Percentiles rank a stretch among this genome's conserved stretches.
Evolutionary conservation across 2,888 invertebrate species (phyloP).

Genomic region (Carabus problematicus): DNA sequence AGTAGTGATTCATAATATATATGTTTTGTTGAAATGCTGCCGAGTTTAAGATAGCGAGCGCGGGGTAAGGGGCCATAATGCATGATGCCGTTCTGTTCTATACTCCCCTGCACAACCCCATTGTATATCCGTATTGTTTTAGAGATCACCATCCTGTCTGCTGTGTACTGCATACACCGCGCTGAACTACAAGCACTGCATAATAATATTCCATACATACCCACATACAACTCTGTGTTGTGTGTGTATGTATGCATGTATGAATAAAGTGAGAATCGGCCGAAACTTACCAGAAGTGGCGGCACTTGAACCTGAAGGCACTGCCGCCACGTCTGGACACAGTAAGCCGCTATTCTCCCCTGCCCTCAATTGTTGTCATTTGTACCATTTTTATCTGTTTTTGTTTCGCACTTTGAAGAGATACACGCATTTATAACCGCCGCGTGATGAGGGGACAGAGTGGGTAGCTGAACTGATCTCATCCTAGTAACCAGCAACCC

Average conservation of each 20-base stretch:
- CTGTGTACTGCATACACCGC: not conserved
- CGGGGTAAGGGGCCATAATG: conserved; percentile 39
- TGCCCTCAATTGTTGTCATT: conserved; percentile 47
- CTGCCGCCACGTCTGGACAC: not conserved
- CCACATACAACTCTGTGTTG: too few species aligned
- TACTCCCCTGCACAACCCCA: not conserved
- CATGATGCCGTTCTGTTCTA: conserved; percentile 11
- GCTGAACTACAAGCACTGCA: not conserved
- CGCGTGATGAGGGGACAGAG: conserved; percentile 50
- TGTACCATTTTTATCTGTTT: conserved; percentile 56
- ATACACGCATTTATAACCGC: conserved; percentile 45
- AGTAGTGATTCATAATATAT: conserved; percentile 51
- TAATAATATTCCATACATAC: not conserved
- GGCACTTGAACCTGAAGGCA: not conserved
- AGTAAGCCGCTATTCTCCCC: not conserved
- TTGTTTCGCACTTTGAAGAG: conserved; percentile 47
- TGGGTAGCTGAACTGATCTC: conserved; percentile 58
- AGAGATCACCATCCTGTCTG: not conserved
- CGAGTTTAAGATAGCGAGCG: conserved; percentile 60
- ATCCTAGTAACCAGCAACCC: conserved; percentile 47
- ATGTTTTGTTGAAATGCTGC: conserved; percentile 61
- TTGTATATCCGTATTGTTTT: not conserved
- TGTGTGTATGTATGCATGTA: too few species aligned
- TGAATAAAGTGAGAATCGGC: not conserved
- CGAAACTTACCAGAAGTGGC: not conserved